These are phyloP conservation scores for Apistogramma diplotaenia DNA, from an alignment of 2,113 vertebrate species.

Conservation along the genomic window DNA sequence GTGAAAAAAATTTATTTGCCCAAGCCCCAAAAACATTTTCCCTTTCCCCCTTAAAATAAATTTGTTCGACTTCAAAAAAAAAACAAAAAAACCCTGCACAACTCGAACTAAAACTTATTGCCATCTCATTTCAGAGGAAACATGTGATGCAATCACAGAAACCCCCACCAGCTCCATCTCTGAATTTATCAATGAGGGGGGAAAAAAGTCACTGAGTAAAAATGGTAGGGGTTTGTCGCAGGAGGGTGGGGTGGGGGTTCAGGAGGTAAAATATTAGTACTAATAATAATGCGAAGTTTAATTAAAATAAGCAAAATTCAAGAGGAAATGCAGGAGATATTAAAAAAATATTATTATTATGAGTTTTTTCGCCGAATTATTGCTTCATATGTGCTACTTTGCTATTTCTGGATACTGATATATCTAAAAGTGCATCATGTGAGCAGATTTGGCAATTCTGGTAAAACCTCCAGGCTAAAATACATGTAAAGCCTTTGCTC, in stretches of 20 bases:
- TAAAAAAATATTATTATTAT: neutral
- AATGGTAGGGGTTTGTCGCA: neutral
- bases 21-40: neutral
- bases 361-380: neutral
- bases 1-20: neutral
- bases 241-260: neutral
- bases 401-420: neutral
- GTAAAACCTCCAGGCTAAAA: neutral
- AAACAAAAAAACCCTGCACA: neutral
- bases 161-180: slow-evolving; percentile 47
- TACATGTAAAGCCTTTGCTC: neutral
- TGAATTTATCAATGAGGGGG: slow-evolving; percentile 51
- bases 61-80: neutral
- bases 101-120: neutral
- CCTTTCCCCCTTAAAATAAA: neutral
- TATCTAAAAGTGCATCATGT: neutral
- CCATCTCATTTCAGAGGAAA: slow-evolving; percentile 32
- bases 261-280: neutral
- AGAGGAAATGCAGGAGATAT: neutral
- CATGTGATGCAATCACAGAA: slow-evolving; percentile 62
- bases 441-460: neutral
- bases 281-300: neutral
- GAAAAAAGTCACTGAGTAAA: slow-evolving; percentile 26
- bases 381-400: neutral
- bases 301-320: neutral